A percentile compares a stretch with the other conserved stretches of the same genome.
Evolutionary conservation across 2,113 vertebrate species (phyloP).

Genomic region (Podarcis muralis): DNA sequence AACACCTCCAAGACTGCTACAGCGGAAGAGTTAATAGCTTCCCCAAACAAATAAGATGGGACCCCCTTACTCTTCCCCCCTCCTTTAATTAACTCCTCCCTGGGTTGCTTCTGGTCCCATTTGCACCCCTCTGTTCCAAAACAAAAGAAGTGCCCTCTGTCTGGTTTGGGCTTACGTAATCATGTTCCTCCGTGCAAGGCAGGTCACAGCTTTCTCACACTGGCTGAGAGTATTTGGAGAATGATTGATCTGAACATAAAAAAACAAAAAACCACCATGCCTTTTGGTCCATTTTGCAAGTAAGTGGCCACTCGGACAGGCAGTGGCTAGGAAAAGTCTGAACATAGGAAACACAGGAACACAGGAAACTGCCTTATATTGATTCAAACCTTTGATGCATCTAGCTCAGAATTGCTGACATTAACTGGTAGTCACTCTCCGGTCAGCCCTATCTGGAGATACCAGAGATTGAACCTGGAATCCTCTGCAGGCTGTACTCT

Average conservation of each 20-base stretch:
- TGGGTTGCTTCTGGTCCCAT: conserved; percentile 39
- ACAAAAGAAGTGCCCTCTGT: conserved; percentile 55
- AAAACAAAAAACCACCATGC: background rate
- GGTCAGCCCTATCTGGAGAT: no score
- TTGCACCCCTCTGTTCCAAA: conserved; percentile 26
- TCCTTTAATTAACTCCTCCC: conserved; percentile 71
- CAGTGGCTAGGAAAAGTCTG: background rate
- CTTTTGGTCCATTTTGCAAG: background rate
- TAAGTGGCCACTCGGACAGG: background rate
- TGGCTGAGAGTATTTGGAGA: background rate
- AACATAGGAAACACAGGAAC: no score
- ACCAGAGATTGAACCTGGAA: no score
- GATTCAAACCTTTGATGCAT: no score
- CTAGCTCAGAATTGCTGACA: no score
- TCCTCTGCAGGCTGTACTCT: background rate
- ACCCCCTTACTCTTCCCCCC: conserved; percentile 42
- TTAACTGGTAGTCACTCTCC: background rate
- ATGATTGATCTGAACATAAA: conserved; percentile 20
- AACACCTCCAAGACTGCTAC: conserved; percentile 16
- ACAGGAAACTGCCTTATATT: no score
- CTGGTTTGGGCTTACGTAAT: conserved; percentile 21
- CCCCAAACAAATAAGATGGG: conserved; percentile 48
- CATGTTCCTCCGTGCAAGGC: conserved; percentile 12
- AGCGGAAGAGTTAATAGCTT: conserved; percentile 40
- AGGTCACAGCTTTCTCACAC: conserved; percentile 64